Conservation (phyloP, 1,140 invertebrate genomes). For the Hyles euphorbiae region DNA sequence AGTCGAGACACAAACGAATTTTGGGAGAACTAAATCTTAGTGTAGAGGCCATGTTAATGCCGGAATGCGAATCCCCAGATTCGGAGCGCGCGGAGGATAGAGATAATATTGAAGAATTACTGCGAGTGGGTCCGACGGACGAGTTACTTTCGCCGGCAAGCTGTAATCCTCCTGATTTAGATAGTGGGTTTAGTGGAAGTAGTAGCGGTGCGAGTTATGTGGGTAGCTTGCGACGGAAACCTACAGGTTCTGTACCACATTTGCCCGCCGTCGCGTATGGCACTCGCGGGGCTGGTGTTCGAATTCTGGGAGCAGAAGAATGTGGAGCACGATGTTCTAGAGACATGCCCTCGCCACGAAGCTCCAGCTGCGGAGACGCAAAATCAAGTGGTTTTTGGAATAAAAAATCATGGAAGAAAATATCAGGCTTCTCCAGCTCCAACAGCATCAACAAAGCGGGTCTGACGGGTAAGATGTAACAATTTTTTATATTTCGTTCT, state of each 20-base stretch:
- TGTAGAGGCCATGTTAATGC: constrained; percentile 92
- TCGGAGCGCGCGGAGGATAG: constrained; percentile 72
- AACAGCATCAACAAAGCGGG: constrained; percentile 80
- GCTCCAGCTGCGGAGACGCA: constrained; percentile 70
- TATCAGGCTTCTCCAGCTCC: constrained; percentile 82
- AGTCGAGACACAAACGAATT: constrained; percentile 85
- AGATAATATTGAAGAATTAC: constrained; percentile 79
- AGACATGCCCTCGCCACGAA: constrained; percentile 54
- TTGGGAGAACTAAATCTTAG: constrained; percentile 90
- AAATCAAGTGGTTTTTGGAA: constrained; percentile 79
- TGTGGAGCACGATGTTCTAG: constrained; percentile 50
- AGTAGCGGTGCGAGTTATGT: constrained; percentile 86
- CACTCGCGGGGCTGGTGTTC: constrained; percentile 59
- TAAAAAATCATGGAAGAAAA: constrained; percentile 85
- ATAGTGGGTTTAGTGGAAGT: constrained; percentile 88
- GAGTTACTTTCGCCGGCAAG: constrained; percentile 81
- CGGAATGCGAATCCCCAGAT: constrained; percentile 74
- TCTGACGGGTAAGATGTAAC: constrained; percentile 74
- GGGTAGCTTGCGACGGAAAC: constrained; percentile 78
- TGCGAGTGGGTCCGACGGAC: constrained; percentile 83
- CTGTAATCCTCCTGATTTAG: constrained; percentile 82
- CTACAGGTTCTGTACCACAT: constrained; percentile 70
- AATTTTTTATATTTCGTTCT: neutral
- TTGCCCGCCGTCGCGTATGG: constrained; percentile 73
- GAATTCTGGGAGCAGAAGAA: constrained; percentile 62